Base-by-base conservation (phyloP, 2,888 invertebrate species). In the Zaprionus obscuricornis region DNA sequence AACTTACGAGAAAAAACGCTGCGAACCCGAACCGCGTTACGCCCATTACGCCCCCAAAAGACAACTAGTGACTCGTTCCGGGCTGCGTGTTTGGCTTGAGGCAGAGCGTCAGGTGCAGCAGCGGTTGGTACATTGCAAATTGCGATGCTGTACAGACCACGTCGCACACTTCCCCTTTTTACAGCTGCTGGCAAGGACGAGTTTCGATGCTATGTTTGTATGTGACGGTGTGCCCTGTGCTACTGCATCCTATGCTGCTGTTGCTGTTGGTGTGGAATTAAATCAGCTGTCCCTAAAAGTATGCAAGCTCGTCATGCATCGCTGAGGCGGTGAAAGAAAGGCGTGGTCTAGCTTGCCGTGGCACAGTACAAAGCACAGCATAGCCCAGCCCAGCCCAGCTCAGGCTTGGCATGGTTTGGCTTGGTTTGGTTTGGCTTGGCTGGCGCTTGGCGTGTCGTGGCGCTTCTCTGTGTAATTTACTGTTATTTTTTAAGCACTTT, bases 401-500 rank as follows among this genome's bases (percentile, higher is more conserved):
- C n/a, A 18, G 43, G 20, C 6, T 22, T 45, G 49, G 51, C 37
- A 46, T 27, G 47, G 11, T 43, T 22, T 8, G 17, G 17, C 20
- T n/a, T 37, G 10, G 18, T 20, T 5, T 22, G 3, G 10, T 11
- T 29, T 8, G 7, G 22, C 22, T n/a, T 7, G 20, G 8, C 26
- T 40, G 37, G 42, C 37, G 36, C 42, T 24, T 51, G 59, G 54
- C 68, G 34, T 47, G 57, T 31, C 74, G 26, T 37, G 56, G 36
- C 34, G 62, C 65, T 68, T 59, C 46, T 71, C 58, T 79, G 72
- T 78, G 75, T 69, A 79, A 82, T 79, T 79, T 79, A 79, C 64
- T 79, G 83, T 79, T 79, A 85, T 82, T 78, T 78, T 78, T 79
- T 85, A 82, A 85, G 83, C 83, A 62, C 75, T 78, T 66, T 85